Base-by-base conservation (phyloP, 2,113 vertebrate genomes). In the Dasyornis broadbenti region DNA sequence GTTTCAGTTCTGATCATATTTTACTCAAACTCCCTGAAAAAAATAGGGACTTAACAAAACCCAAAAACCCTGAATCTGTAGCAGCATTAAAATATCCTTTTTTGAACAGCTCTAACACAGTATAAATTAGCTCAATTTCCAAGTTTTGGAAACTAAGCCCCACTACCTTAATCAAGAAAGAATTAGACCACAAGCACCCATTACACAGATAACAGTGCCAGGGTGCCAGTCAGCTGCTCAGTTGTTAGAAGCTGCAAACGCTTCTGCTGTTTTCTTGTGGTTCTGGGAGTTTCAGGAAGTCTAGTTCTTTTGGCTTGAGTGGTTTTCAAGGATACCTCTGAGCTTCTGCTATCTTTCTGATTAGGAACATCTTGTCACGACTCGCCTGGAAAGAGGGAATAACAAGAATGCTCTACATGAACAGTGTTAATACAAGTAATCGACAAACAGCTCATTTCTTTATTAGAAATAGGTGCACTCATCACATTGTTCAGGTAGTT, bases 321-420 rank as follows among this genome's bases (percentile, higher is more conserved):
- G 79, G 52, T 90, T 95, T 93, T 94, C 68, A 88, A 39, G 23
- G 94, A 78, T 37, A 5, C 5, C 6, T 96, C 95, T 99, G 98
- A 57, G 98, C 98, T 97, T 99, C 98, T 22, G 97, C 94, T 79
- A 99, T 97, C 92, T 98, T 99, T 96, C 97, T 98, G 89, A 99
- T 99, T 22, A 99, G 97, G 91, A 99, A 99, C 18, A 92, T 97
- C 89, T 99, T 99, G 97, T 99, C 99, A 45, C 97, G 98, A 50
- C 98, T 96, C 87, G 98, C 99, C 99, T 99, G 92, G 24, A 86
- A 50, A 70, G 65, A 70, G 28, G 94, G 22, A 84, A 79, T 9
- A 59, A 69, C 17, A 61, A 89, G 31, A 19, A 35, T 1, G 6
- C 15, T 54, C 40, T n/a, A 37, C n/a, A 20, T 33, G 11, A 90